Conservation (phyloP, 2,797 vertebrate genomes). For the Dermochelys coriacea region DNA sequence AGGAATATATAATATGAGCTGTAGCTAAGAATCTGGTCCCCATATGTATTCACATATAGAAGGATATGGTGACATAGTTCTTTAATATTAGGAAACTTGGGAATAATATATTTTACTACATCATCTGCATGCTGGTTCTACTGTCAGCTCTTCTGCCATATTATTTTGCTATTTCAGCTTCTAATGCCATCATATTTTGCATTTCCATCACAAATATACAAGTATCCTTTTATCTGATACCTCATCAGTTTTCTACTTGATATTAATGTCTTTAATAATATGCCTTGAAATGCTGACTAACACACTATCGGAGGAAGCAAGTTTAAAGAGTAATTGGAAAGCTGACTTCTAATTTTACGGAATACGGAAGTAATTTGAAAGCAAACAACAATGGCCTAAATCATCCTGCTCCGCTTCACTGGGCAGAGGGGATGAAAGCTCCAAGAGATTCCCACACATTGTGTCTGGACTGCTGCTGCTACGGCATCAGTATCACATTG, state of each 20-base stretch:
- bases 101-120: background rate
- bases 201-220: background rate
- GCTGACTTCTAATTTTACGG: background rate
- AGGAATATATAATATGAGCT: background rate
- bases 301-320: background rate
- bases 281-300: background rate
- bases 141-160: background rate
- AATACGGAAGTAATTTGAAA: background rate
- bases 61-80: background rate
- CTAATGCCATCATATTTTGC: background rate
- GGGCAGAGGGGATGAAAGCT: background rate
- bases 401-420: background rate
- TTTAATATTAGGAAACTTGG: background rate
- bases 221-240: background rate
- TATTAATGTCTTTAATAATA: background rate
- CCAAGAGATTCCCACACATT: background rate
- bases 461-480: background rate
- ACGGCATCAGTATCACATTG: background rate
- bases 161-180: background rate
- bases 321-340: background rate
- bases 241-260: background rate
- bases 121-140: background rate
- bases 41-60: background rate
- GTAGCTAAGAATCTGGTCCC: background rate
- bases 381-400: background rate